Percentiles rank a stretch among this genome's conserved stretches.
Evolutionary conservation across 1,140 invertebrate species (phyloP).

Genomic region (Drosophila navojoa): DNA sequence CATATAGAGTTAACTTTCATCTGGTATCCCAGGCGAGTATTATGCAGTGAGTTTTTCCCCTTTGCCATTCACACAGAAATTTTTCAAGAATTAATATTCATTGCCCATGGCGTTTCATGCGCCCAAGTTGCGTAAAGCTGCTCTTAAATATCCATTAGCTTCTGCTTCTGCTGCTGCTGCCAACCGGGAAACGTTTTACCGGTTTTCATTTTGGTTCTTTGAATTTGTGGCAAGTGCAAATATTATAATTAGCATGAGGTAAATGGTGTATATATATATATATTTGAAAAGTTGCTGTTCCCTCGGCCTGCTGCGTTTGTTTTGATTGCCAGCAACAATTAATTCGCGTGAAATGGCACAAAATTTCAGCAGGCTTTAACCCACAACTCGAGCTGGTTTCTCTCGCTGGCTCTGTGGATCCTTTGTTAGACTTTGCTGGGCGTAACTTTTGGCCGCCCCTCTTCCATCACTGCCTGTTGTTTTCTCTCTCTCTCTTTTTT

Average conservation of each 20-base stretch:
- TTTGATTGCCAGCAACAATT: conserved; percentile 43
- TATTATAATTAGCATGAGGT: not conserved
- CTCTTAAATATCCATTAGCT: conserved; percentile 21
- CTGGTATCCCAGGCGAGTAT: too few relatives aligned
- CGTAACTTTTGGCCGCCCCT: not conserved
- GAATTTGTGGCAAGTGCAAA: not conserved
- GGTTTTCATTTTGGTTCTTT: too few relatives aligned
- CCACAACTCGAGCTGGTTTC: conserved; percentile 5
- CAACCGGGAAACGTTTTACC: too few relatives aligned
- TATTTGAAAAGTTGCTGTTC: not conserved
- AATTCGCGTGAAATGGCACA: conserved; percentile 45
- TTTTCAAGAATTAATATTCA: too few relatives aligned
- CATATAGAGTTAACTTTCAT: too few relatives aligned
- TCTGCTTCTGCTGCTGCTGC: not conserved
- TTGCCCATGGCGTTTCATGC: too few relatives aligned
- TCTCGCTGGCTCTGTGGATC: conserved; percentile 3
- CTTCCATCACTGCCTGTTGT: not conserved
- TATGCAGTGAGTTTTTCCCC: too few relatives aligned
- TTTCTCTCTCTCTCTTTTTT: not conserved
- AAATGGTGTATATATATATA: not conserved
- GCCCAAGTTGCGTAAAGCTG: not conserved
- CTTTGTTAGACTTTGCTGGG: not conserved
- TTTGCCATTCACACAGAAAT: too few relatives aligned
- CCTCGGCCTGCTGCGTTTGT: conserved; percentile 12
- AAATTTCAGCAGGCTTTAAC: conserved; percentile 19